Conservation (phyloP, 1,140 invertebrate species). For the Tetramorium simillimum region DNA sequence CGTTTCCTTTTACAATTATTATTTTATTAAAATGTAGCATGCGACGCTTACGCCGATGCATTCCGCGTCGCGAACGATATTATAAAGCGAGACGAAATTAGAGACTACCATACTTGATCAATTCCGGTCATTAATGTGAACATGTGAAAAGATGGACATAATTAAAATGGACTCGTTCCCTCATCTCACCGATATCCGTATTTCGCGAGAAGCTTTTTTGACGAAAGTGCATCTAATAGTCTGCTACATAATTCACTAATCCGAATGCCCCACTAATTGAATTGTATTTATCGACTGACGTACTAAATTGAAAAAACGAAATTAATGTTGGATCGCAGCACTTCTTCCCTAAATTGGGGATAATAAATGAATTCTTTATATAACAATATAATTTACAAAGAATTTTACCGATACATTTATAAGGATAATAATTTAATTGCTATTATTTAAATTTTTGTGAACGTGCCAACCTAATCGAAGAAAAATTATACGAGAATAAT, state of each 20-base stretch:
- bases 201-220: conserved; percentile 42
- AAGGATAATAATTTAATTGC: background rate
- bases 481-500: background rate
- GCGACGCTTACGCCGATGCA: background rate
- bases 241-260: conserved; percentile 49
- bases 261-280: conserved; percentile 29
- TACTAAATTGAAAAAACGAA: conserved; percentile 33
- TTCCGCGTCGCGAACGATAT: background rate
- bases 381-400: conserved; percentile 3
- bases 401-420: background rate
- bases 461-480: background rate
- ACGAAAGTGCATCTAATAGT: conserved; percentile 28
- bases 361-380: conserved; percentile 11
- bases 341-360: background rate
- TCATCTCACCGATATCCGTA: conserved; percentile 8
- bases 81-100: background rate
- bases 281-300: conserved; percentile 44
- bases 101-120: background rate
- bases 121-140: conserved; percentile 33
- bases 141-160: conserved; percentile 2
- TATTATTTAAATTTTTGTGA: background rate
- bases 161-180: conserved; percentile 18
- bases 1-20: background rate
- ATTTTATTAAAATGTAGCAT: background rate
- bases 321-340: conserved; percentile 6